Evolutionary conservation across 2,888 invertebrate species (phyloP), one percentile per base, ranked within the genome.

Genomic region (Agrotis puta): DNA sequence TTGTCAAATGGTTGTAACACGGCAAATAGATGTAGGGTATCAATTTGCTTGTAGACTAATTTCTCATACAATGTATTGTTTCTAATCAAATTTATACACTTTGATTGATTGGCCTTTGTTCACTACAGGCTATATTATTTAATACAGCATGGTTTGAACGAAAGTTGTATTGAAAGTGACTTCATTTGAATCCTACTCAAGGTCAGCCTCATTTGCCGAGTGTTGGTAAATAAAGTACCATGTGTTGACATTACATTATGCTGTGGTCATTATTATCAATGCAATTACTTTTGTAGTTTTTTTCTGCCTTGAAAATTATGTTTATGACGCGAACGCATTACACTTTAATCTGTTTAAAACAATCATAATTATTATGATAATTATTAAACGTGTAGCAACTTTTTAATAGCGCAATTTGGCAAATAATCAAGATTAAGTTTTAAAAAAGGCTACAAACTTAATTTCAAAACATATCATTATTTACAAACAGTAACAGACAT

Each of bases 111-210:
- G 39, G 24, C 43, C n/a, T 48, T 57, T 61, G 47, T 64, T 43
- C 16, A 11, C 7, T 43, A 18, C 33, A 2, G 2, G 9, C 39
- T 45, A 16, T 63, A 16, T 63, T 58, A 50, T 73, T 54, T 27
- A 54, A 51, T 43, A 67, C 18, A 27, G 18, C 3, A 66, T 71
- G 63, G 64, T 83, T 82, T 77, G 48, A 59, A 65, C 61, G 69
- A 75, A 76, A 81, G 79, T 75, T 57, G 63, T 11, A 74, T 67
- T 59, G 74, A 83, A 83, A 74, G 69, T 51, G 65, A 66, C 56
- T 54, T 82, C 39, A 64, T 74, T 72, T 73, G 57, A 39, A 63
- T 74, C 47, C 51, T 24, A 56, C 33, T 54, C 77, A 79, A 82
- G 82, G 84, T 69, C 59, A 70, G 18, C n/a, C 14, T 48, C 11